Base-by-base conservation (phyloP, 92 coral and sea anemone genomes). In the Porites lobata region DNA sequence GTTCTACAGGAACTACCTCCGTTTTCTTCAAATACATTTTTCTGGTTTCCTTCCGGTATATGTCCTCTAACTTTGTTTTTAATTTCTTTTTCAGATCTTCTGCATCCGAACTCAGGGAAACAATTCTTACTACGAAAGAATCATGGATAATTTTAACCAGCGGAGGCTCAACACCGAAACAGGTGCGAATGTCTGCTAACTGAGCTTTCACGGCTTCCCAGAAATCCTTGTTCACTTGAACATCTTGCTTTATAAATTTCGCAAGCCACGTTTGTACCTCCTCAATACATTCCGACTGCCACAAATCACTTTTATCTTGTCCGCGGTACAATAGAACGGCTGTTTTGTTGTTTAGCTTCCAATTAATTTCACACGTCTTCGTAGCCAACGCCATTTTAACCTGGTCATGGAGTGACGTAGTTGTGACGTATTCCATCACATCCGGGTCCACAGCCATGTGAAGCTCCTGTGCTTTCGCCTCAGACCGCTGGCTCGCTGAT, bases 361-460 rank as follows among this genome's bases (percentile, higher is more conserved):
- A 91, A 11, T 77, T 79, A 2, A 91, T 50, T 29, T 88, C 83
- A 50, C 89, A 58, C 8, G 52, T 81, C 62, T 82, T 67, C 3
- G 67, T 84, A 47, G 72, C 73, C n/a, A 95, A 86, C 17, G 89
- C 63, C 8, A 75, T 64, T 52, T 80, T 88, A 1, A 93, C 70
- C 32, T 93, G 78, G 56, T 64, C 85, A n/a, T 61, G 54, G 50
- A 73, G 72, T 9, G 47, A 43, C 20, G 92, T 74, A 9, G 77
- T 51, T 47, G 73, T 85, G 51, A 93, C 70, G 87, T 76, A 91
- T 67, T 87, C 91, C 98, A 95, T 95, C 20, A 88, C 80, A 59
- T 93, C 93, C 51, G 87, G 47, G 72, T 95, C 96, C 6, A 95
- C 98, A 61, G 53, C 91, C 75, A 91, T 76, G 52, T 75, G 83